Percentiles rank a stretch among this genome's conserved stretches.
Conservation (phyloP, 2,113 vertebrate species). For the Nycticebus coucang region DNA sequence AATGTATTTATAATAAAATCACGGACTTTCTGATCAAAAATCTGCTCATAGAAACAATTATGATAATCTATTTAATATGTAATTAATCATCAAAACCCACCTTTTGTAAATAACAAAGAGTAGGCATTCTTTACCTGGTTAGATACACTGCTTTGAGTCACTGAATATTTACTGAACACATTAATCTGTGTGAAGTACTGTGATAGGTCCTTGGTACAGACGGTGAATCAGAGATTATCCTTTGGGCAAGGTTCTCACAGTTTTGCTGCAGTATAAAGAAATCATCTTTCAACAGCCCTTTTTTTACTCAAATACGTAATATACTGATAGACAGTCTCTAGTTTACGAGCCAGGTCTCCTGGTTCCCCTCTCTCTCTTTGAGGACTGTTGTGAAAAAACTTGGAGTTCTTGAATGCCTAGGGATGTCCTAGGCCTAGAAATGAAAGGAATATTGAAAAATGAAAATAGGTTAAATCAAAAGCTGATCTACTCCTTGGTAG, state of each 20-base stretch:
- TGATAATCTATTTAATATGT: background rate
- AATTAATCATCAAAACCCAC: constrained; percentile 19
- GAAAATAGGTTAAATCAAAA: constrained; percentile 41
- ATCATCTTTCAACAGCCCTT: background rate
- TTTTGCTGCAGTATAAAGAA: background rate
- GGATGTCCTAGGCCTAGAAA: background rate
- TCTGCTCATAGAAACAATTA: background rate
- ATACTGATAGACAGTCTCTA: background rate
- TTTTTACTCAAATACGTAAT: constrained; percentile 1
- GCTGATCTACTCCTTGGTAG: background rate
- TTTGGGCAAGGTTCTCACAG: background rate
- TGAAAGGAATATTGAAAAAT: constrained; percentile 9
- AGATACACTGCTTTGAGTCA: background rate
- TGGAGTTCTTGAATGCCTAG: background rate
- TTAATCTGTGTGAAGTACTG: background rate
- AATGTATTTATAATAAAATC: background rate
- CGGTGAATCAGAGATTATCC: background rate
- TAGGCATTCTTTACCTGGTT: background rate
- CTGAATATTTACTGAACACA: background rate
- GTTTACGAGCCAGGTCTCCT: background rate
- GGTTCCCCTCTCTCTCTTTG: background rate
- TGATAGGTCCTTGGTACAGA: background rate
- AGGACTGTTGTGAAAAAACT: background rate
- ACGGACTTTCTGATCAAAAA: constrained; percentile 5
- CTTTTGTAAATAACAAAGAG: constrained; percentile 27